phyloP scores from a whole-genome alignment of 1,140 invertebrate genomes.

The Homarus americanus region DNA sequence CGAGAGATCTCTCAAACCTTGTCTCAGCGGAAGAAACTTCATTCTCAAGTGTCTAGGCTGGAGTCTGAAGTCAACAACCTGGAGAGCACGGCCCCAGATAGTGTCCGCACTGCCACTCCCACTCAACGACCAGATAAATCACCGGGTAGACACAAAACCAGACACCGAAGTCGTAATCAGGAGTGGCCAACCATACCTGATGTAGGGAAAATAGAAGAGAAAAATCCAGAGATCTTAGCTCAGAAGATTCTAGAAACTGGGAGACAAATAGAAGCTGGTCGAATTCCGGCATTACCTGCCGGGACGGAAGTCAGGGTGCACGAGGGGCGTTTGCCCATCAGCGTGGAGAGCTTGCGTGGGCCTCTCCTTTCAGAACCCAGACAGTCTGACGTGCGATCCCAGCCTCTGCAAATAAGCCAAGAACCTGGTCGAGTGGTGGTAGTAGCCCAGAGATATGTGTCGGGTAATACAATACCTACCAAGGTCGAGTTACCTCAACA shows the following conservation, averaged over 20 bases:
- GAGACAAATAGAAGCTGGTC: conserved; percentile 78
- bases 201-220: conserved; percentile 92
- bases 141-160: conserved; percentile 73
- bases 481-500: conserved; percentile 48
- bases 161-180: conserved; percentile 85
- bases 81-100: conserved; percentile 80
- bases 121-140: conserved; percentile 65
- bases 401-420: neutral
- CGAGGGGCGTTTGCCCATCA: conserved; percentile 16
- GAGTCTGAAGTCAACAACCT: conserved; percentile 87
- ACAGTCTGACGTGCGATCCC: neutral
- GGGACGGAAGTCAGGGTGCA: conserved; percentile 66
- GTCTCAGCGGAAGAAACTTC: conserved; percentile 88
- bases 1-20: conserved; percentile 91
- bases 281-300: conserved; percentile 73
- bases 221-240: conserved; percentile 92
- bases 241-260: conserved; percentile 94
- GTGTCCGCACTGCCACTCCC: conserved; percentile 4
- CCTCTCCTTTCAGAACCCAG: neutral
- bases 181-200: conserved; percentile 95
- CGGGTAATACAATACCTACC: neutral
- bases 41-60: conserved; percentile 86
- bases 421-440: conserved; percentile 20
- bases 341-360: neutral
- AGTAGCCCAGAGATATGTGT: conserved; percentile 28